phyloP scores from a whole-genome alignment of 2,113 vertebrate genomes.

The Vicugna pacos region DNA sequence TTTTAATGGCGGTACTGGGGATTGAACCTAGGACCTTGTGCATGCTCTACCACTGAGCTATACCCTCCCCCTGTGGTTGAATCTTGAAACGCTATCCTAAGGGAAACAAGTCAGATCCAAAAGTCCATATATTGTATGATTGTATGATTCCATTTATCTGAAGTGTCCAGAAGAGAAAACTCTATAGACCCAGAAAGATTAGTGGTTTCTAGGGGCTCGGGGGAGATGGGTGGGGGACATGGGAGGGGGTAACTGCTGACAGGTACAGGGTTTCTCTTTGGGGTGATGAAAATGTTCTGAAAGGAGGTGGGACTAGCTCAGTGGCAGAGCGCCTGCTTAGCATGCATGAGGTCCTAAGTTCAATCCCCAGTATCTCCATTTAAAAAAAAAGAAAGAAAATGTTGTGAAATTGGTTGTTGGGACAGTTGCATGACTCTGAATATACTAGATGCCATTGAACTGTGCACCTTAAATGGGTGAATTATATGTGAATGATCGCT shows the following conservation, averaged over 20 bases:
- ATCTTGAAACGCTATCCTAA: neutral
- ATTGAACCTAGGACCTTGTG: too few relatives aligned
- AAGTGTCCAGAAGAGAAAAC: neutral
- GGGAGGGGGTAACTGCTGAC: neutral
- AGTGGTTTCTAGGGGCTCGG: neutral
- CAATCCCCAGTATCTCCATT: too few relatives aligned
- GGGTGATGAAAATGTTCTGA: neutral
- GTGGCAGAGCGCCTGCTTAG: too few relatives aligned
- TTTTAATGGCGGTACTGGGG: too few relatives aligned
- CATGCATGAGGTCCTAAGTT: too few relatives aligned
- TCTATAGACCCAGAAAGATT: neutral
- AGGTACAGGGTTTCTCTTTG: neutral
- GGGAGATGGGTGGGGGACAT: neutral
- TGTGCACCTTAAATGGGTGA: neutral
- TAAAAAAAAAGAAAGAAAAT: neutral
- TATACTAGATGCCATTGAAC: neutral
- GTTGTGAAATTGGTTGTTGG: neutral
- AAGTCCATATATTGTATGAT: neutral
- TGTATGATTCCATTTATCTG: neutral
- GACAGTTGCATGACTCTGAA: neutral
- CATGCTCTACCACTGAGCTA: too few relatives aligned
- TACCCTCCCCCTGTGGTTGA: neutral
- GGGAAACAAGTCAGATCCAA: neutral
- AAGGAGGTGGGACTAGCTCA: too few relatives aligned
- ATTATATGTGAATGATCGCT: neutral